Evolutionary conservation across 2,888 invertebrate genomes (phyloP).

Genomic region (Sericinus montela): DNA sequence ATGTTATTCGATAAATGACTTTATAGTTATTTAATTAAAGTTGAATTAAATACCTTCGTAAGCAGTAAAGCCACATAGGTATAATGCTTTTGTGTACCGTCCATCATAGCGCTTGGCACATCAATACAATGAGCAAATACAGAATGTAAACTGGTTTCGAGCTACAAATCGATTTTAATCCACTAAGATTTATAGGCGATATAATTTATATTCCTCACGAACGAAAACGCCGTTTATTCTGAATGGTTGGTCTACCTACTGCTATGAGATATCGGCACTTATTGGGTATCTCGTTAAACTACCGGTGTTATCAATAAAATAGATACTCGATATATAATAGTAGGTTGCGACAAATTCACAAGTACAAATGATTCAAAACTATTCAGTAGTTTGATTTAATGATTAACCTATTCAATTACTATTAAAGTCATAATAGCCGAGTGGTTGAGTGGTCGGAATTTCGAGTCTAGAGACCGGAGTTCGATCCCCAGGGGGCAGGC

Average conservation of each 20-base stretch:
- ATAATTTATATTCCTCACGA: constrained; percentile 42
- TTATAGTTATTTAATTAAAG: constrained; percentile 17
- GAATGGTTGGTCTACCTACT: constrained; percentile 14
- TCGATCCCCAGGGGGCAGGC: no score
- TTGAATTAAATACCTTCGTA: constrained; percentile 20
- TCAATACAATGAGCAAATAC: constrained; percentile 60
- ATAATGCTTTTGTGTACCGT: constrained; percentile 38
- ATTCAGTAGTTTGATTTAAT: no score
- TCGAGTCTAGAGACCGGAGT: no score
- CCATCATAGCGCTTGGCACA: constrained; percentile 53
- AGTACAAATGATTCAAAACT: no score
- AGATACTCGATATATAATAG: neutral
- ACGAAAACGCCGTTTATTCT: constrained; percentile 21
- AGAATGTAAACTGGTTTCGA: constrained; percentile 46
- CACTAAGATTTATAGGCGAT: constrained; percentile 46
- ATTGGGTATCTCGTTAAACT: constrained; percentile 12
- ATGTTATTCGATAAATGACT: constrained; percentile 16
- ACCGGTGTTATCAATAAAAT: constrained; percentile 11
- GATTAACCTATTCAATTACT: no score
- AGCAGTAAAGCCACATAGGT: constrained; percentile 26
- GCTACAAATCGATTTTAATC: constrained; percentile 55
- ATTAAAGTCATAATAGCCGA: no score
- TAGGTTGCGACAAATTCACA: no score
- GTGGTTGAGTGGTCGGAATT: no score
- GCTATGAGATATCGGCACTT: constrained; percentile 7